These are phyloP conservation scores for Sinocyclocheilus grahami DNA, from an alignment of 2,113 vertebrate genomes.

Conservation along the genomic window DNA sequence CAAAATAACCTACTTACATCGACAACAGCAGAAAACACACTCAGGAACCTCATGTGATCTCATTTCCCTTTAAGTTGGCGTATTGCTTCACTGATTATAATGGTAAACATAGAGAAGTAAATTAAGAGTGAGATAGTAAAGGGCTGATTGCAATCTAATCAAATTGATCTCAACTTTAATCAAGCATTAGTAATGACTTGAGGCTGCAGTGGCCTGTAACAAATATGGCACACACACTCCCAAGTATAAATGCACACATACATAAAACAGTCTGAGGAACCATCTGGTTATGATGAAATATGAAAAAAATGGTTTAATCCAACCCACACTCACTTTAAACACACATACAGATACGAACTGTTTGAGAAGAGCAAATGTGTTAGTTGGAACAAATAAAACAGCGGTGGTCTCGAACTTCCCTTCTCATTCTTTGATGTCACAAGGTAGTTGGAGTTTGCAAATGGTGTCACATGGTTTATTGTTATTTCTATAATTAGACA, in stretches of 20 bases:
- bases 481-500: slow-evolving; percentile 78
- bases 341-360: neutral
- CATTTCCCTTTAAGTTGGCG: slow-evolving; percentile 41
- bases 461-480: slow-evolving; percentile 72
- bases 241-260: slow-evolving; percentile 13
- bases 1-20: too few species aligned
- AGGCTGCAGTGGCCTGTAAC: slow-evolving; percentile 45
- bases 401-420: neutral
- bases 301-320: neutral
- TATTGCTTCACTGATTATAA: slow-evolving; percentile 54
- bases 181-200: slow-evolving; percentile 50
- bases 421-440: slow-evolving; percentile 18
- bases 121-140: slow-evolving; percentile 48
- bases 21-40: slow-evolving; percentile 8
- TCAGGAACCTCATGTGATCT: slow-evolving; percentile 25
- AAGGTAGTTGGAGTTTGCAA: slow-evolving; percentile 36
- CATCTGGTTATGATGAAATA: slow-evolving; percentile 14
- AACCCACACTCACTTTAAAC: neutral
- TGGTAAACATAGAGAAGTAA: slow-evolving; percentile 44
- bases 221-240: slow-evolving; percentile 26
- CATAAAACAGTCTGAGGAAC: neutral
- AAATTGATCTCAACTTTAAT: slow-evolving; percentile 55
- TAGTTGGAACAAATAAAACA: neutral
- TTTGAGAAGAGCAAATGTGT: neutral
- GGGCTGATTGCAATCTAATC: slow-evolving; percentile 52